A percentile compares a stretch with the other conserved stretches of the same genome.
phyloP scores from a whole-genome alignment of 92 coral and sea anemone species.

The Metridium senile region DNA sequence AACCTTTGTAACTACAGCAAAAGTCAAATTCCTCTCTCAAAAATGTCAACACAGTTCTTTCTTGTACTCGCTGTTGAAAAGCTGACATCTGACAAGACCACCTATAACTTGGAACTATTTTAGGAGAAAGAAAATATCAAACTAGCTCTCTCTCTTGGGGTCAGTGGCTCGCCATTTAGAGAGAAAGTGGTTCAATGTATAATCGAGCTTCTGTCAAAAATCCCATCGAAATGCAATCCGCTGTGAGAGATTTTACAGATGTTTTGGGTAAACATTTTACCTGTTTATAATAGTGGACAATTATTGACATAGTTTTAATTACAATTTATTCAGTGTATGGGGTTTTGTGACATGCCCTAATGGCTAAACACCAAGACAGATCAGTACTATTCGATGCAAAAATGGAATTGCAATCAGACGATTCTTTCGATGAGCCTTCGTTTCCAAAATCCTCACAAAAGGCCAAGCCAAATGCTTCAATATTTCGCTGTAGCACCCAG shows the following conservation, averaged over 20 bases:
- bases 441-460: not conserved
- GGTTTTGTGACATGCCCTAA: conserved; percentile 17
- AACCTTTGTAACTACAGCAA: not conserved
- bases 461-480: conserved; percentile 12
- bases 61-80: not conserved
- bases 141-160: not conserved
- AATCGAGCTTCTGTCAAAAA: conserved; percentile 6
- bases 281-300: not conserved
- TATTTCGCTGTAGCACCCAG: conserved; percentile 5
- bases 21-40: not conserved
- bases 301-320: conserved; percentile 35
- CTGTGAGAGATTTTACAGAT: conserved; percentile 31
- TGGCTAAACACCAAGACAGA: conserved; percentile 62
- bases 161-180: not conserved
- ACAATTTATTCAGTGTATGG: conserved; percentile 16
- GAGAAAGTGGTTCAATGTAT: not conserved
- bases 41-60: not conserved
- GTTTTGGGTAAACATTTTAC: not conserved
- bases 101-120: not conserved
- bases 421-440: conserved; percentile 66
- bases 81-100: not conserved
- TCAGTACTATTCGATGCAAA: conserved; percentile 76
- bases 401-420: conserved; percentile 86
- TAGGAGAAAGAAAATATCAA: not conserved
- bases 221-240: conserved; percentile 33